These are phyloP conservation scores for Momotus momota DNA, from an alignment of 2,797 vertebrate genomes.

Conservation along the genomic window DNA sequence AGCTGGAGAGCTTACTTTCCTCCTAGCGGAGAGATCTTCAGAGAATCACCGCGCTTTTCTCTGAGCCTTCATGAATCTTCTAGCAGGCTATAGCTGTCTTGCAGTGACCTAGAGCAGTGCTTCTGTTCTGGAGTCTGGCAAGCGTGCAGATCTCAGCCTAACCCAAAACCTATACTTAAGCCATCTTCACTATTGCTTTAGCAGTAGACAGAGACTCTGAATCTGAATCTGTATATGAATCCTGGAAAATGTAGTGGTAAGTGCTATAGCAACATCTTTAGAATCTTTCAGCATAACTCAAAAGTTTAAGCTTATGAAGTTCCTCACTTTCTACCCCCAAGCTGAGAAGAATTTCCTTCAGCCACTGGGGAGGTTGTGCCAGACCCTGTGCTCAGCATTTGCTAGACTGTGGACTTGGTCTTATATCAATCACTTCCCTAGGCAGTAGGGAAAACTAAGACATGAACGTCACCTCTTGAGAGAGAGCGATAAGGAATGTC, in stretches of 20 bases:
- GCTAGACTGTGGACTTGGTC: not conserved
- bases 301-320: not conserved
- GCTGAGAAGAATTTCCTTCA: not conserved
- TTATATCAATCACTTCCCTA: accelerated
- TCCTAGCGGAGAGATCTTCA: not conserved
- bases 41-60: not conserved
- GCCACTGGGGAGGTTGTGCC: not conserved
- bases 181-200: not conserved
- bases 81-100: not conserved
- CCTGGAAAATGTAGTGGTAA: not conserved
- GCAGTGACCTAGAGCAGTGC: not conserved
- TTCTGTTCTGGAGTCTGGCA: not conserved
- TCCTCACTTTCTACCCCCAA: not conserved
- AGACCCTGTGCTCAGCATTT: not conserved
- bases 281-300: not conserved
- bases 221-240: not conserved
- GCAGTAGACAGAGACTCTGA: not conserved
- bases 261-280: not conserved
- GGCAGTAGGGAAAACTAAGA: not conserved
- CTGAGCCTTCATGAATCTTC: not conserved
- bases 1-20: not conserved
- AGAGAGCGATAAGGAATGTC: not conserved
- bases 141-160: not conserved
- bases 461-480: not conserved
- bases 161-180: not conserved